Base-by-base conservation (phyloP, 2,888 invertebrate genomes). In the Barypeithes pellucidus region DNA sequence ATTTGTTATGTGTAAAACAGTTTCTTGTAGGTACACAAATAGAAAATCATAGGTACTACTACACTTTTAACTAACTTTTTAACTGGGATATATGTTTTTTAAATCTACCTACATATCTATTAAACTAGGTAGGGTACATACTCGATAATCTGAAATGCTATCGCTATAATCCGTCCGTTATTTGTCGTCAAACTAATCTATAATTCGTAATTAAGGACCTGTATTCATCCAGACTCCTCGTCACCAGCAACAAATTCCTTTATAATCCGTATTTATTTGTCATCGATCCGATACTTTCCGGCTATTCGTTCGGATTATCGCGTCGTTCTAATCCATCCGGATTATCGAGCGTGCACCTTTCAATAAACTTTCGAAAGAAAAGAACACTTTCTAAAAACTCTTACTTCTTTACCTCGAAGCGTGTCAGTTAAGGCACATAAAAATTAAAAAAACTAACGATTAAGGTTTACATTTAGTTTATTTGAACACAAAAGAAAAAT, bases 401-500 rank as follows among this genome's bases (percentile, higher is more conserved):
- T 33, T 33, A 33, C 54, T 57, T 57, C 54, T 57, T 8, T 57
- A 57, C 9, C 33, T 57, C 33, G 52, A 52, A 52, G 50, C 24
- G 50, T 50, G 52, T 52, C 52, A n/a, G 9, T 22, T 63, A 63
- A 63, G 65, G 65, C 65, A 65, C 65, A 20, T 65, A 50, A 50
- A 65, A 65, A 65, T 65, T 50, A 65, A 65, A 65, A 62, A 65
- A 50, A 36, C 52, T 39, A 63, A 47, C 18, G 7, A 18, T 62
- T n/a, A 50, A 57, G 29, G 54, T 29, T 65, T 65, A 65, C 66
- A 69, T 50, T 62, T 66, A 39, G 39, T 71, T 71, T 71, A 71
- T 71, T 67, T 71, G 71, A 71, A 71, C 71, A 71, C 71, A 70
- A 62, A 66, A n/a, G n/a, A n/a, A 70, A 66, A 57, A 29, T 71